Conservation (phyloP, 2,797 vertebrate species). For the Coreius guichenoti region DNA sequence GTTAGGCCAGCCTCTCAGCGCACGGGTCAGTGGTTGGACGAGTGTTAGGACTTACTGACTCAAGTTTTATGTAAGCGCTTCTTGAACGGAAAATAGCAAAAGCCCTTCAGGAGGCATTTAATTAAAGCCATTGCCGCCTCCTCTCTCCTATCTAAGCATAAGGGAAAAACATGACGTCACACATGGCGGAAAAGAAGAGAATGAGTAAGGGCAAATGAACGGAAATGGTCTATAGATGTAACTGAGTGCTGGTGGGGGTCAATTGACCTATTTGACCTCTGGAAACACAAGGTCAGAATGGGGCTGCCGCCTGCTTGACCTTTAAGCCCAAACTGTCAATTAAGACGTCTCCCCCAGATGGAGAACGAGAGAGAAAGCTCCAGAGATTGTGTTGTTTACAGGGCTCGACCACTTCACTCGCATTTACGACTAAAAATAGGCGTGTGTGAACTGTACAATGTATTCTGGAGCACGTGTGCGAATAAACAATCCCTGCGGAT, state of each 20-base stretch:
- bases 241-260: constrained; percentile 14
- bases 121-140: constrained; percentile 40
- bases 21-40: constrained; percentile 28
- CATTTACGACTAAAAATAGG: too few relatives aligned
- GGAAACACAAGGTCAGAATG: constrained; percentile 25
- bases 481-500: too few relatives aligned
- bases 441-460: too few relatives aligned
- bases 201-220: background rate
- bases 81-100: constrained; percentile 39
- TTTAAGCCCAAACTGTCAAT: constrained; percentile 37
- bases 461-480: too few relatives aligned
- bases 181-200: background rate
- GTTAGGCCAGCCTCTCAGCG: background rate
- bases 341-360: constrained; percentile 35
- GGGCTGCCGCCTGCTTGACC: constrained; percentile 45
- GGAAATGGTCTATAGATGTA: constrained; percentile 5
- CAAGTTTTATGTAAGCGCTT: constrained; percentile 35
- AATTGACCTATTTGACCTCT: constrained; percentile 44
- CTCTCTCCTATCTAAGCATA: constrained; percentile 22
- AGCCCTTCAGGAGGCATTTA: constrained; percentile 46
- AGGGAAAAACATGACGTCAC: constrained; percentile 20
- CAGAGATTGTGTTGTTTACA: background rate
- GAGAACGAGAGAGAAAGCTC: background rate
- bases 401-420: too few relatives aligned
- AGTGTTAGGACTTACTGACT: constrained; percentile 20